phyloP scores from a whole-genome alignment of 1,140 invertebrate genomes.

The Holotrichia oblita region DNA sequence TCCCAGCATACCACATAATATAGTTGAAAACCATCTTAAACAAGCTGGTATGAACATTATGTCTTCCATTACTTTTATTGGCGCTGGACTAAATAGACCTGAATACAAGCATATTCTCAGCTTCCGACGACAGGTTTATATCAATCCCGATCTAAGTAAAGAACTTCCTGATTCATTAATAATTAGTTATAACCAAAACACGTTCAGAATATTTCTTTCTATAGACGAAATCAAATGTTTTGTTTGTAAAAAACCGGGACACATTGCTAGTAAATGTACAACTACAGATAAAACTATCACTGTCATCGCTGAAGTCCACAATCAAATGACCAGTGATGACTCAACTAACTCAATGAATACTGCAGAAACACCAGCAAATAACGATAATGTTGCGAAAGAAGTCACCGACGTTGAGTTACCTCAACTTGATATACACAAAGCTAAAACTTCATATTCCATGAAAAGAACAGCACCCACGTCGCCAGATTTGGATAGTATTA shows the following conservation, averaged over 20 bases:
- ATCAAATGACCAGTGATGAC: neutral
- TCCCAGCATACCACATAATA: conserved; percentile 31
- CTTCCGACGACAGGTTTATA: conserved; percentile 41
- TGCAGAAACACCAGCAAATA: neutral
- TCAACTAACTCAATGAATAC: neutral
- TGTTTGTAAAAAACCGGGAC: neutral
- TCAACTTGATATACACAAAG: neutral
- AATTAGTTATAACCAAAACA: conserved; percentile 6
- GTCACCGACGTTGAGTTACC: neutral
- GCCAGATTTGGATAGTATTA: neutral
- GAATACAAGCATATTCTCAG: conserved; percentile 41
- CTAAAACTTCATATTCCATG: neutral
- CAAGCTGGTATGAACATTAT: conserved; percentile 8
- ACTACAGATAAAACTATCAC: neutral
- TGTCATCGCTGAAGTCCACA: neutral
- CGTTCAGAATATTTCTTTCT: conserved; percentile 22
- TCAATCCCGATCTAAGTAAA: conserved; percentile 17
- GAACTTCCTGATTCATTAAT: conserved; percentile 4
- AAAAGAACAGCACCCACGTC: neutral
- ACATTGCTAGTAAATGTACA: conserved; percentile 20
- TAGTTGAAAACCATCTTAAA: conserved; percentile 37
- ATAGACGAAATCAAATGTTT: conserved; percentile 26
- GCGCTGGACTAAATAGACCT: conserved; percentile 32
- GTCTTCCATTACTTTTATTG: conserved; percentile 37
- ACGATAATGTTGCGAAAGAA: neutral